Percentiles rank a stretch among this genome's conserved stretches.
Evolutionary conservation across 2,797 vertebrate species (phyloP).

Genomic region (Coreius guichenoti): DNA sequence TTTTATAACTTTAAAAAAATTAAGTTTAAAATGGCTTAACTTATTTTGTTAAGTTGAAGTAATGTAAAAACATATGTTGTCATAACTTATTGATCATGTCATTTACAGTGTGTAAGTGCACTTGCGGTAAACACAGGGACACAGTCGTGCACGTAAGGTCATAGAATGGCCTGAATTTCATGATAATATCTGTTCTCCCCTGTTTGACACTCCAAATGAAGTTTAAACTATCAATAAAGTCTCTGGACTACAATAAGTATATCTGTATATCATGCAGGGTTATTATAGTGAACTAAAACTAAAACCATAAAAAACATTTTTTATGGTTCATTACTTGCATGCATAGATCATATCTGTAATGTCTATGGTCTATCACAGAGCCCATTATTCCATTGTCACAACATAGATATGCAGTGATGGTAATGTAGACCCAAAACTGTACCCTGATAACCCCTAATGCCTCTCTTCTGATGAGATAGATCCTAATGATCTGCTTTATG

Average conservation of each 20-base stretch:
- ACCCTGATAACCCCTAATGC: constrained; percentile 2
- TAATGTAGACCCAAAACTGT: constrained; percentile 21
- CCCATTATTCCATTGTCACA: constrained; percentile 11
- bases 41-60: too few relatives aligned
- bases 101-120: not conserved
- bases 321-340: not conserved
- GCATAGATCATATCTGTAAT: constrained; percentile 11
- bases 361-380: constrained; percentile 21
- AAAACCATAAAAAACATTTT: not conserved
- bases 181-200: not conserved
- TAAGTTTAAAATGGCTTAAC: too few relatives aligned
- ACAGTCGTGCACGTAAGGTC: not conserved
- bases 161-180: not conserved
- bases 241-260: not conserved
- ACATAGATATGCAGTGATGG: constrained; percentile 5
- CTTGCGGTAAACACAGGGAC: not conserved
- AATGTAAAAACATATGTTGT: too few relatives aligned
- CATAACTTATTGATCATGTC: too few relatives aligned
- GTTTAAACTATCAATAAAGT: not conserved
- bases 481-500: constrained; percentile 7
- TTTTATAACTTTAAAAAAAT: too few relatives aligned
- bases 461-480: constrained; percentile 23
- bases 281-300: not conserved
- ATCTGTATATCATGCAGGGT: not conserved
- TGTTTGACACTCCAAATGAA: not conserved